These are phyloP conservation scores for Sitta europaea DNA, from an alignment of 2,113 vertebrate species.

Conservation along the genomic window DNA sequence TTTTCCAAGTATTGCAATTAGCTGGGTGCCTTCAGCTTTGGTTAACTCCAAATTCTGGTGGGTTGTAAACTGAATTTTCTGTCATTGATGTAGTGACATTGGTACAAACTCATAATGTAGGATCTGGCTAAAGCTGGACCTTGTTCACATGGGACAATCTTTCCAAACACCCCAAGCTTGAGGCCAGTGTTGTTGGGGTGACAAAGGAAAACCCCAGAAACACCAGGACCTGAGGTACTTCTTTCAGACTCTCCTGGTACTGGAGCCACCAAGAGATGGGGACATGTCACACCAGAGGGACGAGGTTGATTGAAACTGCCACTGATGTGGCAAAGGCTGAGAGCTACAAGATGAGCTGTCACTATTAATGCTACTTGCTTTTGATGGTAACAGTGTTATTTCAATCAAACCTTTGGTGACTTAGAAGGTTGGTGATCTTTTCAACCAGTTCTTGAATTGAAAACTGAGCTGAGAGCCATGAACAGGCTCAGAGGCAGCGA, in stretches of 20 bases:
- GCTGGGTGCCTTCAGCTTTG: neutral
- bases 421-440: neutral
- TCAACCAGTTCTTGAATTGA: neutral
- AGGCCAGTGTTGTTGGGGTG: neutral
- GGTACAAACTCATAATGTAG: neutral
- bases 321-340: neutral
- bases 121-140: neutral
- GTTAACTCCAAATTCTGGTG: neutral
- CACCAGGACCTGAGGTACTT: neutral
- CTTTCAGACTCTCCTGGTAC: neutral
- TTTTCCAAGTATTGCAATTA: neutral
- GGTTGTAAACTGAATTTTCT: neutral
- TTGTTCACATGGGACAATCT: accelerated
- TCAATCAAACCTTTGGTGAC: neutral
- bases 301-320: neutral
- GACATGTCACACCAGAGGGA: neutral
- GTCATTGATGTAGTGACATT: accelerated
- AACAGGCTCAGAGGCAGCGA: neutral
- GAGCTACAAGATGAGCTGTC: neutral
- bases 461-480: neutral
- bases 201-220: neutral
- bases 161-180: neutral
- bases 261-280: neutral
- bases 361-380: neutral
- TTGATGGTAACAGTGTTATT: neutral